Evolutionary conservation across 1,140 invertebrate genomes (phyloP).

Genomic region (Aphis gossypii): DNA sequence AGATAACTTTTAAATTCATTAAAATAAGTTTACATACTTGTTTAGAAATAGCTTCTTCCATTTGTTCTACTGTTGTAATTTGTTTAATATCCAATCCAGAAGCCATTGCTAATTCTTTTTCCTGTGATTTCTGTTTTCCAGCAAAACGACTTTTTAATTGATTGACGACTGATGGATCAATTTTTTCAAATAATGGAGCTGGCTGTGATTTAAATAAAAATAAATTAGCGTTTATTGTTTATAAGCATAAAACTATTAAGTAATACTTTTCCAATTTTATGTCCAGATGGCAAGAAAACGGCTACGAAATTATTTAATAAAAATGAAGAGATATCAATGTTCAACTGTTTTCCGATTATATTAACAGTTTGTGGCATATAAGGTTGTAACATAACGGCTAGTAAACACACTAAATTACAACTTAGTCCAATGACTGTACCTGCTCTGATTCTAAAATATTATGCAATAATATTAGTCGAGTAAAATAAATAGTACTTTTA

Average conservation of each 20-base stretch:
- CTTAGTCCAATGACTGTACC: slow-evolving; percentile 86
- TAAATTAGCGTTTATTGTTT: neutral
- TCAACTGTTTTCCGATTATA: slow-evolving; percentile 76
- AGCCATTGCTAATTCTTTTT: slow-evolving; percentile 56
- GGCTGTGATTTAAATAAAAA: slow-evolving; percentile 67
- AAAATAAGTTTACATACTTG: slow-evolving; percentile 65
- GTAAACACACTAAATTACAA: slow-evolving; percentile 83
- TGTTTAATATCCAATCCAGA: slow-evolving; percentile 56
- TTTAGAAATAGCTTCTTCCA: slow-evolving; percentile 71
- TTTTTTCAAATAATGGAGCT: slow-evolving; percentile 85
- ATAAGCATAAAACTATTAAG: neutral
- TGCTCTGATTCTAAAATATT: slow-evolving; percentile 73
- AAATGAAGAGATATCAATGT: slow-evolving; percentile 67
- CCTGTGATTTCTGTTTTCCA: slow-evolving; percentile 67
- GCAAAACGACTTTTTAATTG: slow-evolving; percentile 80
- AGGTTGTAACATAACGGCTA: slow-evolving; percentile 84
- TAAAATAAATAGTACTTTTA: slow-evolving; percentile 29
- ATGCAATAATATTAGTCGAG: neutral
- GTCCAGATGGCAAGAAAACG: slow-evolving; percentile 78
- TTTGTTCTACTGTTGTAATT: slow-evolving; percentile 63
- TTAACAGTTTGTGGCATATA: slow-evolving; percentile 88
- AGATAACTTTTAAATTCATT: neutral
- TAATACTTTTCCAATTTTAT: slow-evolving; percentile 83
- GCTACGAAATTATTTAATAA: slow-evolving; percentile 67
- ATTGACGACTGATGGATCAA: slow-evolving; percentile 78